Conservation (phyloP, 2,888 invertebrate species). For the Aplocera efformata region DNA sequence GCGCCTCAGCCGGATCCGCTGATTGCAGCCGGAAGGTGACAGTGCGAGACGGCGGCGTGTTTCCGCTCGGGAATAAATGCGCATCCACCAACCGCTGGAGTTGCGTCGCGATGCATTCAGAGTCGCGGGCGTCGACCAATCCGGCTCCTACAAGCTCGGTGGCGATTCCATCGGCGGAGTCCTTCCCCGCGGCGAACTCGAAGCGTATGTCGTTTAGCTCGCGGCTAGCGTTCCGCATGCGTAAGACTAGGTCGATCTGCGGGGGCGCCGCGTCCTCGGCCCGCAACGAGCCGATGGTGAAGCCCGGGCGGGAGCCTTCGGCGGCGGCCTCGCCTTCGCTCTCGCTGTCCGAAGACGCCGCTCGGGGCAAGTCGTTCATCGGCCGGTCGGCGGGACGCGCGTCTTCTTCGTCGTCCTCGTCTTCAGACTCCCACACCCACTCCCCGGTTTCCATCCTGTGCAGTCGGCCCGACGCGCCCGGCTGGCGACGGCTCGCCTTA, state of each 20-base stretch:
- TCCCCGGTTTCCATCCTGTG: conserved; percentile 97
- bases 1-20: conserved; percentile 83
- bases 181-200: conserved; percentile 96
- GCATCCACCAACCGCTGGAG: conserved; percentile 93
- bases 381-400: conserved; percentile 80
- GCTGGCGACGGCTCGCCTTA: conserved; percentile 91
- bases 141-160: conserved; percentile 98
- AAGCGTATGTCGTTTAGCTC: conserved; percentile 99
- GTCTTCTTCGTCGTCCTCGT: conserved; percentile 85
- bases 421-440: conserved; percentile 99
- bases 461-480: conserved; percentile 91
- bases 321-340: conserved; percentile 53
- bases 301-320: conserved; percentile 43
- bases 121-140: conserved; percentile 94
- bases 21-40: conserved; percentile 92
- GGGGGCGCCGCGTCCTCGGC: conserved; percentile 51
- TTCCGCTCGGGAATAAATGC: conserved; percentile 59
- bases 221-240: conserved; percentile 94
- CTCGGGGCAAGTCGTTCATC: conserved; percentile 81
- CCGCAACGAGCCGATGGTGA: conserved; percentile 28
- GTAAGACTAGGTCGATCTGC: conserved; percentile 91
- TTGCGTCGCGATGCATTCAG: conserved; percentile 94
- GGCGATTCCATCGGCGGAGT: conserved; percentile 96
- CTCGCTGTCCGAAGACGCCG: conserved; percentile 82
- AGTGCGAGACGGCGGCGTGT: conserved; percentile 81